A percentile compares a stretch with the other conserved stretches of the same genome.
Conservation (phyloP, 2,888 invertebrate species). For the Platycheirus albimanus region DNA sequence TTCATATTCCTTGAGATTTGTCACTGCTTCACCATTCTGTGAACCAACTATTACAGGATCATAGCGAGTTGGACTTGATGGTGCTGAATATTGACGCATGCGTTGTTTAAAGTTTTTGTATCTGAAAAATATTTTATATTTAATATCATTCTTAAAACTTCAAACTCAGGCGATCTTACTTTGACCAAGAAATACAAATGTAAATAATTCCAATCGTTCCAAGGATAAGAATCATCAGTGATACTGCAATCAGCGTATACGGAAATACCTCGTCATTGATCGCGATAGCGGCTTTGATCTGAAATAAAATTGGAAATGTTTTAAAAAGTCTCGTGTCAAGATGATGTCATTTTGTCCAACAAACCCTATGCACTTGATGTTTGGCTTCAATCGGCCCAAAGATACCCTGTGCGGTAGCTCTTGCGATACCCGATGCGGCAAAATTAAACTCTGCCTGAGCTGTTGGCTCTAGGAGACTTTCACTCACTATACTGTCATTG, state of each 20-base stretch:
- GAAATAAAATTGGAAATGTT: constrained; percentile 26
- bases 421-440: constrained; percentile 87
- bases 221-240: constrained; percentile 93
- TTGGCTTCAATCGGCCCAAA: constrained; percentile 83
- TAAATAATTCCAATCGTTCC: constrained; percentile 95
- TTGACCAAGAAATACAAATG: constrained; percentile 96
- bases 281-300: constrained; percentile 84
- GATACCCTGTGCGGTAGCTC: constrained; percentile 88
- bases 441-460: constrained; percentile 87
- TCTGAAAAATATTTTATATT: constrained; percentile 82
- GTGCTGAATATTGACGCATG: constrained; percentile 89
- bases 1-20: constrained; percentile 95
- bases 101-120: constrained; percentile 95
- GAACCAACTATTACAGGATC: constrained; percentile 86
- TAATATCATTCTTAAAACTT: not conserved
- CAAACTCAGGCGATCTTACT: constrained; percentile 87
- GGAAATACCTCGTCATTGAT: constrained; percentile 90
- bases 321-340: not conserved
- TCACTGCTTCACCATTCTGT: constrained; percentile 82
- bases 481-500: constrained; percentile 88
- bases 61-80: constrained; percentile 86
- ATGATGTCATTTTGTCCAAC: not conserved
- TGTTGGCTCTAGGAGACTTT: constrained; percentile 86
- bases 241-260: constrained; percentile 93
- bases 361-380: constrained; percentile 81